A percentile compares a stretch with the other conserved stretches of the same genome.
Conservation (phyloP, 2,797 vertebrate genomes). For the Sitta carolinensis region DNA sequence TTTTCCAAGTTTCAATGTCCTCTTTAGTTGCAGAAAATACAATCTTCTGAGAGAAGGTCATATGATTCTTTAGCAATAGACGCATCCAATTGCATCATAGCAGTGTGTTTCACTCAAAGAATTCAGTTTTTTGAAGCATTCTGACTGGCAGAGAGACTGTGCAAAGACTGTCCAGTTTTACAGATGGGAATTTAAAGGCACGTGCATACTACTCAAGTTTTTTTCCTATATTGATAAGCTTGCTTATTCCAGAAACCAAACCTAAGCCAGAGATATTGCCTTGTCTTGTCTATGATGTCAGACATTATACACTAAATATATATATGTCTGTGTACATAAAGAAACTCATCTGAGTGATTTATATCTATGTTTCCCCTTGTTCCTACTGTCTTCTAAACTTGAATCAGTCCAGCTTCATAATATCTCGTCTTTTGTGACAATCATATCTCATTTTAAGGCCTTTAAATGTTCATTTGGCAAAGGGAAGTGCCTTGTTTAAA, state of each 20-base stretch:
- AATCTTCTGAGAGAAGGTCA: not conserved
- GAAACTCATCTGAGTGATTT: not conserved
- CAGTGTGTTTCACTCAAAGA: not conserved
- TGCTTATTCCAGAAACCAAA: not conserved
- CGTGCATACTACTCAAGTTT: not conserved
- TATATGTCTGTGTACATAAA: not conserved
- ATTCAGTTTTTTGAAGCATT: not conserved
- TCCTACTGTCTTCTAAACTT: not conserved
- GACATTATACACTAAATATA: not conserved
- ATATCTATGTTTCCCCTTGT: not conserved
- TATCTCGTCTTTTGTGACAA: conserved; percentile 4
- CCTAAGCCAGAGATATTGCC: not conserved
- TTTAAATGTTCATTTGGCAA: conserved; percentile 40
- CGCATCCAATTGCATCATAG: not conserved
- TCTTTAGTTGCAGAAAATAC: not conserved
- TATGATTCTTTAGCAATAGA: not conserved
- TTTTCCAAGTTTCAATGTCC: not conserved
- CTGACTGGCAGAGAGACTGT: not conserved
- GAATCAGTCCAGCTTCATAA: not conserved
- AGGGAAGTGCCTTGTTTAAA: conserved; percentile 40
- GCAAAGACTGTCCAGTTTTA: not conserved
- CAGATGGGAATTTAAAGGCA: not conserved
- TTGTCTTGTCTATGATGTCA: not conserved
- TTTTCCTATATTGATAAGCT: not conserved
- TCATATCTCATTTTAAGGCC: conserved; percentile 15